Evolutionary conservation across 2,797 vertebrate genomes (phyloP).

Genomic region (Botia kubotai): DNA sequence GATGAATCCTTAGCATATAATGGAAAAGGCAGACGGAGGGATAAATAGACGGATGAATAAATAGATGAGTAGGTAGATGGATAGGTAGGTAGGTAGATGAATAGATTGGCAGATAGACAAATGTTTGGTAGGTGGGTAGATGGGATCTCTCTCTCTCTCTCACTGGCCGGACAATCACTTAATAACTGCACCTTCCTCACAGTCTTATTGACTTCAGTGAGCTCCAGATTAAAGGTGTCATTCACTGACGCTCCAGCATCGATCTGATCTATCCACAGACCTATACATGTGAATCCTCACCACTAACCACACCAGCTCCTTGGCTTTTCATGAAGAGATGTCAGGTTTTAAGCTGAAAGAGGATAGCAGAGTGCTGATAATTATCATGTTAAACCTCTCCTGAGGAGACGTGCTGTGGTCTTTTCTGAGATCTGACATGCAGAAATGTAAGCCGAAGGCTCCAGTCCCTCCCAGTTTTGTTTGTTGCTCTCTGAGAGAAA

Average conservation of each 20-base stretch:
- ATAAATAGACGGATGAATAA: too few species aligned
- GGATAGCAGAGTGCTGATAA: neutral
- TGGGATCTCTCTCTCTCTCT: too few species aligned
- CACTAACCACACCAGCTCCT: too few species aligned
- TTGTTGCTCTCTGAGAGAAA: neutral
- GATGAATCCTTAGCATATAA: too few species aligned
- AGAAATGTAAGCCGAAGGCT: too few species aligned
- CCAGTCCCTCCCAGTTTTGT: neutral
- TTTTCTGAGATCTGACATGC: too few species aligned
- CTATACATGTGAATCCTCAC: neutral
- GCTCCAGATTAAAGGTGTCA: slow-evolving; percentile 53
- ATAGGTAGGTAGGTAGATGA: neutral
- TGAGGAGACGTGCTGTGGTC: too few species aligned
- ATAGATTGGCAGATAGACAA: too few species aligned
- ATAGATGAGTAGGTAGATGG: too few species aligned
- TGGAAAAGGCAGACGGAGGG: neutral
- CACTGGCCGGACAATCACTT: slow-evolving; percentile 43
- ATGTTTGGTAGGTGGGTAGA: too few species aligned
- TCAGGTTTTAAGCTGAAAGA: neutral
- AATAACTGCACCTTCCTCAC: slow-evolving; percentile 38
- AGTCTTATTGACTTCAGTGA: slow-evolving; percentile 8
- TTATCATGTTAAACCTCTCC: too few species aligned
- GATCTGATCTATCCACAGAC: neutral
- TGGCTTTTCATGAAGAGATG: neutral
- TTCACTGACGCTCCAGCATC: slow-evolving; percentile 5